These are phyloP conservation scores for Phthorimaea operculella DNA, from an alignment of 1,140 invertebrate genomes.

Conservation along the genomic window DNA sequence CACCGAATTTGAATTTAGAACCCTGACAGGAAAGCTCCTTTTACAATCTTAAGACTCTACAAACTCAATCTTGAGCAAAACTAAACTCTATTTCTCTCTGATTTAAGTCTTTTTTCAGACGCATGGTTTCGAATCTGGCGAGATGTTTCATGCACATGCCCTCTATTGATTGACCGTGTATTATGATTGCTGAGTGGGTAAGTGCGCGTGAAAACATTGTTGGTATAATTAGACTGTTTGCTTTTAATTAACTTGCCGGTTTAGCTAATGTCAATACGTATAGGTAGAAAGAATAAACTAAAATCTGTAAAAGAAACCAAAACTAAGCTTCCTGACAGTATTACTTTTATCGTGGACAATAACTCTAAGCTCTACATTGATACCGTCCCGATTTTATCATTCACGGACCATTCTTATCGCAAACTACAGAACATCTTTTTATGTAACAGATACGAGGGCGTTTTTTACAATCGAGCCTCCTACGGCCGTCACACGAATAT, in stretches of 20 bases:
- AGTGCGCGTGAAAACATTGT: slow-evolving; percentile 45
- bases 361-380: background rate
- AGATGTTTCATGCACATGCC: slow-evolving; percentile 41
- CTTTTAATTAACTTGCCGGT: slow-evolving; percentile 17
- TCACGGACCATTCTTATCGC: background rate
- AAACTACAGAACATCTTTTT: background rate
- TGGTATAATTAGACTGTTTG: slow-evolving; percentile 30
- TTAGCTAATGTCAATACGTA: background rate
- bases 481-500: slow-evolving; percentile 32
- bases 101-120: background rate
- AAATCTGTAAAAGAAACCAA: too few species aligned
- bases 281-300: too few species aligned
- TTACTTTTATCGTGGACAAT: too few species aligned
- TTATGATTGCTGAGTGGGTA: slow-evolving; percentile 43
- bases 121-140: background rate
- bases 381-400: background rate
- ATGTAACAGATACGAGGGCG: slow-evolving; percentile 1
- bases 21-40: slow-evolving; percentile 23
- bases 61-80: background rate
- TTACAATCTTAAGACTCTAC: slow-evolving; percentile 10
- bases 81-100: background rate
- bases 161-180: slow-evolving; percentile 44
- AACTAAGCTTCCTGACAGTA: too few species aligned
- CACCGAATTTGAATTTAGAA: slow-evolving; percentile 29
- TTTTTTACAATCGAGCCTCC: slow-evolving; percentile 18